These are phyloP conservation scores for Synergus umbraculus DNA, from an alignment of 2,888 invertebrate genomes.

Conservation along the genomic window DNA sequence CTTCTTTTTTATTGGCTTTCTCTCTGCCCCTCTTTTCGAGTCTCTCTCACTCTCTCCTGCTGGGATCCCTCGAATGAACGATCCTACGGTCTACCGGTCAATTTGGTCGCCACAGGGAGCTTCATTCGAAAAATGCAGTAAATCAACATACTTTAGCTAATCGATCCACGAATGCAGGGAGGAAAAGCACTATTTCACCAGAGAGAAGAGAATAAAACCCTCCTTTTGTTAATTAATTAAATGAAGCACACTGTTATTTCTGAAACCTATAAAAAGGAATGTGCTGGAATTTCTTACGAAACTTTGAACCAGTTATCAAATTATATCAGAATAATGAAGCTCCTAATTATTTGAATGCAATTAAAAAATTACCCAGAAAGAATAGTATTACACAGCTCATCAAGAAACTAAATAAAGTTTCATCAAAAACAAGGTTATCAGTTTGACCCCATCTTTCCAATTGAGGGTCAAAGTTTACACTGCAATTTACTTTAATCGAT, in stretches of 20 bases:
- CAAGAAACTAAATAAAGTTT: constrained; percentile 35
- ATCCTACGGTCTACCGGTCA: background rate
- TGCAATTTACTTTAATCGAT: constrained; percentile 41
- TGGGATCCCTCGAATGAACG: background rate
- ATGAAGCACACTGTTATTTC: background rate
- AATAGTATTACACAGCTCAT: background rate
- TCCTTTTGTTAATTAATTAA: background rate
- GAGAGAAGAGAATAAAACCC: background rate
- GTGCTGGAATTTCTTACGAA: too few relatives aligned
- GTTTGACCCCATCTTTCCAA: constrained; percentile 32
- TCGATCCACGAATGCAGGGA: background rate
- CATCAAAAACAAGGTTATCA: constrained; percentile 30
- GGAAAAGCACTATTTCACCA: background rate
- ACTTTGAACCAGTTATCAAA: background rate
- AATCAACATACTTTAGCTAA: constrained; percentile 8
- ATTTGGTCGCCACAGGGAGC: background rate
- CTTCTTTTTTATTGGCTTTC: background rate
- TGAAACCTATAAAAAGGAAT: background rate
- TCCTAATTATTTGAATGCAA: background rate
- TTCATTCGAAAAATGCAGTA: background rate
- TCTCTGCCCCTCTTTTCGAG: background rate
- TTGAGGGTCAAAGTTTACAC: constrained; percentile 36
- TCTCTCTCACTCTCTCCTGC: background rate
- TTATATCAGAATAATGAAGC: background rate
- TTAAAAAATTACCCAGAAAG: background rate